Base-by-base conservation (phyloP, 1,140 invertebrate genomes). In the Dufourea novaeangliae region DNA sequence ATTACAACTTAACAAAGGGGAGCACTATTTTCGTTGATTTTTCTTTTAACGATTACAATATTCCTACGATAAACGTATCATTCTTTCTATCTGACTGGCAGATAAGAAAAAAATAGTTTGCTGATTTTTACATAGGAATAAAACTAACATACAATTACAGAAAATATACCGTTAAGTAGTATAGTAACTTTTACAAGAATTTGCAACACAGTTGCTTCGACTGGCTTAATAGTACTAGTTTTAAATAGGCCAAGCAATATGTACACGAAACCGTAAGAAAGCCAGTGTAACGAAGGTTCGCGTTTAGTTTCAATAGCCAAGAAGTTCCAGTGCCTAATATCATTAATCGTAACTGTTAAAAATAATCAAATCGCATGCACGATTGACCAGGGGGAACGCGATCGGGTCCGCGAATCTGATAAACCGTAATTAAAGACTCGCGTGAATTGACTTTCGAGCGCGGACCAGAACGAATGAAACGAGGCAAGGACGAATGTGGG, bases 391-490 rank as follows among this genome's bases (percentile, higher is more conserved):
- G 41, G 20, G 17, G 22, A 66, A 56, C 27, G 34, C n/a, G 20
- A 37, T 29, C 20, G 27, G 34, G 12, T 56, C 37, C 14, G 22
- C 10, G 17, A 20, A 20, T 14, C 20, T 17, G 56, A 41, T 39
- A 76, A 68, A 67, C 54, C 10, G 52, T 22, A 69, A 76, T 59
- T 37, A 76, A 76, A 69, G 10, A n/a, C n/a, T n/a, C 37, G 2
- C 5, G 25, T 20, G 41, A 61, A 50, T 76, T 39, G 25, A 69
- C 17, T 41, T 29, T 2, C 12, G 20, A 50, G 46, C n/a, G 20
- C 46, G 46, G 20, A 62, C 39, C 14, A 3, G 22, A 44, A 37
- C 7, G 25, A 56, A 32, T 7, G 44, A 20, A n/a, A 22, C 29
- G 32, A 50, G 34, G 11, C 12, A 17, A 25, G n/a, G 4, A 25